Conservation (phyloP, 2,888 invertebrate species). For the Conops quadrifasciatus region DNA sequence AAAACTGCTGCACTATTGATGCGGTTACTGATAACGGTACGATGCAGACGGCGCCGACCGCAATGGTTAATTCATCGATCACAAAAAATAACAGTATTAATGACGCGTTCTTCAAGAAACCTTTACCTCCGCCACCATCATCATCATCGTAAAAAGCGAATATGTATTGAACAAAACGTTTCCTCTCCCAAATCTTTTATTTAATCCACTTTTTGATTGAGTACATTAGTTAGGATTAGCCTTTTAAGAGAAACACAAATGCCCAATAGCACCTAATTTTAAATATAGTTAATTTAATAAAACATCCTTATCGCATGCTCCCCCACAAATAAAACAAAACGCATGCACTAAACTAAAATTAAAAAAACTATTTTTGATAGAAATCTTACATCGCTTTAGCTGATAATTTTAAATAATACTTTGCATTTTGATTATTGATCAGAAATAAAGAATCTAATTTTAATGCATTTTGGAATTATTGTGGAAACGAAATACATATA, state of each 20-base stretch:
- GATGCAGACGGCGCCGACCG: neutral
- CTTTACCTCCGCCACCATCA: slow-evolving; percentile 46
- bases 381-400: too few species aligned
- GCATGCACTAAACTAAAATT: too few species aligned
- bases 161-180: neutral
- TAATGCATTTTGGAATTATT: too few species aligned
- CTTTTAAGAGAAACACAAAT: slow-evolving; percentile 5
- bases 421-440: too few species aligned
- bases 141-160: slow-evolving; percentile 5
- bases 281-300: slow-evolving; percentile 6
- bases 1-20: slow-evolving; percentile 31
- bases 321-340: too few species aligned
- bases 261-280: slow-evolving; percentile 23
- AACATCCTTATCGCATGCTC: neutral
- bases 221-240: slow-evolving; percentile 27
- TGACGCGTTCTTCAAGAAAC: slow-evolving; percentile 48
- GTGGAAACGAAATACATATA: too few species aligned
- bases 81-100: slow-evolving; percentile 45
- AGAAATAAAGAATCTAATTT: too few species aligned
- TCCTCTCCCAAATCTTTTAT: neutral
- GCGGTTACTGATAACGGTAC: neutral
- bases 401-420: neutral
- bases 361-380: too few species aligned
- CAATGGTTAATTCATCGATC: neutral
- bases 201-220: slow-evolving; percentile 19